Base-by-base conservation (phyloP, 2,797 vertebrate species). In the Mormyrops attenuatus region DNA sequence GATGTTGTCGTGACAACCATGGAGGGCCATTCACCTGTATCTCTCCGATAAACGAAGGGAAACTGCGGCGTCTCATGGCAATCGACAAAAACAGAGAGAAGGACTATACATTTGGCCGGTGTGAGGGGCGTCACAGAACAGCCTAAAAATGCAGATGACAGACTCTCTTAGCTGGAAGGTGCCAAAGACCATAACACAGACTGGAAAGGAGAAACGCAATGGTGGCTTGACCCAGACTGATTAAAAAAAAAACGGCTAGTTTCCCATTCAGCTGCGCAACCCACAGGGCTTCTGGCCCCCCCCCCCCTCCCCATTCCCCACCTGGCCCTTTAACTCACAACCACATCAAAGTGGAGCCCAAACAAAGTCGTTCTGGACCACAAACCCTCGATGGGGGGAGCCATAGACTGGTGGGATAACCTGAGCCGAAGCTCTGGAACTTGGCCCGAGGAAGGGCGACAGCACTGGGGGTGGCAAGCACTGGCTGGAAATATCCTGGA, bases 401-500 rank as follows among this genome's bases (percentile, higher is more conserved):
- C 82, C 82, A 85, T 34, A 80, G 38, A 7, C 3, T 13, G 22
- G 5, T 20, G 53, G 57, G 60, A 53, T 17, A 38, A 13, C 52
- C 82, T 26, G 82, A 26, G 17, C 82, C n/a, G 0, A 26, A 89
- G 44, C 44, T 4, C 60, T 5, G 1, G 84, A 60, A 57, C 60
- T n/a, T 44, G 57, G 57, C 41, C 86, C 13, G 17, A 52, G 89
- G 89, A 90, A 85, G 89, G 73, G 89, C 22, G 87, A 69, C n/a
- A 57, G 52, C 9, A 8, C 50, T 2, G 47, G 82, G 82, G 20
- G 34, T 20, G n/a, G 41, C 11, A 44, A 47, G 44, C 34, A 44
- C 38, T 80, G 17, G 73, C 89, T 88, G 86, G 82, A 88, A 90
- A 88, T 90, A 88, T 90, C 87, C 87, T 90, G 89, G 69, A 88